phyloP scores from a whole-genome alignment of 2,888 invertebrate genomes.

The Timandra comae region DNA sequence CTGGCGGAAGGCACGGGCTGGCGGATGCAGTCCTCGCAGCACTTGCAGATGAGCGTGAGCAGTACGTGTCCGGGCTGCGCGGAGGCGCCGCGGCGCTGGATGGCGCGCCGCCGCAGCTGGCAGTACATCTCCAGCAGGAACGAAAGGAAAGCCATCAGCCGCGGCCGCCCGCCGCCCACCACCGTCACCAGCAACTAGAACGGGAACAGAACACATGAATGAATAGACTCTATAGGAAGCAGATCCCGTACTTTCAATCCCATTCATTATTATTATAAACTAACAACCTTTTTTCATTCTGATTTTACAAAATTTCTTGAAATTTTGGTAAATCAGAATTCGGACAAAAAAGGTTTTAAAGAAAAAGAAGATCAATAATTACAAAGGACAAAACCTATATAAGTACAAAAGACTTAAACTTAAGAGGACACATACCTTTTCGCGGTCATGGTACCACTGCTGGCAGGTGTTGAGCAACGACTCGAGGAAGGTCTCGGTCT shows the following conservation, averaged over 20 bases:
- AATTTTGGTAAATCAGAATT: too few relatives aligned
- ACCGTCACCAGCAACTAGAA: constrained; percentile 68
- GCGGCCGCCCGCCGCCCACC: constrained; percentile 79
- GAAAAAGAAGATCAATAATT: too few relatives aligned
- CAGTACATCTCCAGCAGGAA: constrained; percentile 94
- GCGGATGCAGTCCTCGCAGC: constrained; percentile 91
- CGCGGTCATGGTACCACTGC: constrained; percentile 89
- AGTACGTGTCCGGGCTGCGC: constrained; percentile 82
- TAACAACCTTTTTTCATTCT: too few relatives aligned
- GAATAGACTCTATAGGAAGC: too few relatives aligned
- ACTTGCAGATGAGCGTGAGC: constrained; percentile 89
- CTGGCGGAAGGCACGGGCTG: constrained; percentile 88
- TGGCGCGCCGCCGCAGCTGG: constrained; percentile 84
- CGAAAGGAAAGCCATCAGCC: constrained; percentile 90
- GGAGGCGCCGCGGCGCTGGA: constrained; percentile 73
- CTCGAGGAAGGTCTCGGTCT: constrained; percentile 91
- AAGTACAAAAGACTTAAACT: too few relatives aligned
- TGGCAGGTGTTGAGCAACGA: constrained; percentile 92
- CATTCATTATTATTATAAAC: too few relatives aligned
- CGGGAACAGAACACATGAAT: too few relatives aligned
- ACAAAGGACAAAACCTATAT: too few relatives aligned
- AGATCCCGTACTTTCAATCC: too few relatives aligned
- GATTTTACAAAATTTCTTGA: too few relatives aligned
- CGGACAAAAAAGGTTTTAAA: too few relatives aligned
- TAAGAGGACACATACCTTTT: constrained; percentile 44